phyloP scores from a whole-genome alignment of 2,888 invertebrate genomes.

The Periphyllus acericola region DNA sequence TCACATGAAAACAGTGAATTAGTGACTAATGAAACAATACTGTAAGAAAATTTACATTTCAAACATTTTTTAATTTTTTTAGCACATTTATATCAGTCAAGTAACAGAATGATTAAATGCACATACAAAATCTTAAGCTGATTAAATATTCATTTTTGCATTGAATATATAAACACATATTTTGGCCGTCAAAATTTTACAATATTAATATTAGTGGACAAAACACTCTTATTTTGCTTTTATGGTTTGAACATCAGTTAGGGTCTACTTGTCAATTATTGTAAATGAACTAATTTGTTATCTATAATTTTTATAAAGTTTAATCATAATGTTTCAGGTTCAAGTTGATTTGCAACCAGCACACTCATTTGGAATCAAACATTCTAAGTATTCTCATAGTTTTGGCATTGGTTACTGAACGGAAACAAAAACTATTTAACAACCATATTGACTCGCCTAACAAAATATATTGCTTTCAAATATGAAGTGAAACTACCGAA shows the following conservation, averaged over 20 bases:
- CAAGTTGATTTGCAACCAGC: slow-evolving; percentile 74
- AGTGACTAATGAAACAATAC: not conserved
- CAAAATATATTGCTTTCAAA: slow-evolving; percentile 51
- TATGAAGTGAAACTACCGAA: slow-evolving; percentile 3
- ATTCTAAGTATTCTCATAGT: slow-evolving; percentile 80
- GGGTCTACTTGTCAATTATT: not conserved
- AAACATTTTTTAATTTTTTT: too few species aligned
- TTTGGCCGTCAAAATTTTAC: not conserved
- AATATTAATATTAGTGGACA: not conserved
- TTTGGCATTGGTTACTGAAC: slow-evolving; percentile 66
- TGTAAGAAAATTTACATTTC: too few species aligned
- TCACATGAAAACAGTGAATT: not conserved
- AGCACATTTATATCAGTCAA: not conserved
- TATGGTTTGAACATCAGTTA: not conserved
- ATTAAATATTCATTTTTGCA: too few species aligned
- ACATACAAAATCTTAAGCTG: not conserved
- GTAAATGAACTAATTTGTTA: not conserved
- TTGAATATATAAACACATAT: too few species aligned
- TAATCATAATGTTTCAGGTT: slow-evolving; percentile 69
- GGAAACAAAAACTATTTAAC: slow-evolving; percentile 49
- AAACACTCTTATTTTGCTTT: not conserved
- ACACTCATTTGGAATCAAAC: slow-evolving; percentile 86
- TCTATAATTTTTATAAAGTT: not conserved
- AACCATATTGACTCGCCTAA: slow-evolving; percentile 46
- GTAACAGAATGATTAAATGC: not conserved